Conservation (phyloP, 2,888 invertebrate species). For the Tortrix viridana region DNA sequence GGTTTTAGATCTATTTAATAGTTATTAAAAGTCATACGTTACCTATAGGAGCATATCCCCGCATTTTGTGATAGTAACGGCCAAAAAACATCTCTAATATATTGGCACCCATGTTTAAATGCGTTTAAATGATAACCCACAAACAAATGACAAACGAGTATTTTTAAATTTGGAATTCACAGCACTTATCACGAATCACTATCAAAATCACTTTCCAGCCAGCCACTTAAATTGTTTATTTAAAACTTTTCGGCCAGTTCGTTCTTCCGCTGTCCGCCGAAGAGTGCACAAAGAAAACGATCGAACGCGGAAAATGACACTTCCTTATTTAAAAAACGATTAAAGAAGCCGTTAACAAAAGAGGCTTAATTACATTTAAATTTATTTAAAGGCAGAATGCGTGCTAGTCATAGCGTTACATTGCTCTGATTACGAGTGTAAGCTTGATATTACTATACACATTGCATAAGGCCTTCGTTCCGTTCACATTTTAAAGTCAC, state of each 20-base stretch:
- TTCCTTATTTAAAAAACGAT: conserved; percentile 21
- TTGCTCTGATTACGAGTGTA: conserved; percentile 19
- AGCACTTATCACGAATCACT: conserved; percentile 1
- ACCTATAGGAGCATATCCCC: conserved; percentile 71
- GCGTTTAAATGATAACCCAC: conserved; percentile 40
- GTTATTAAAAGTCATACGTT: too few species aligned
- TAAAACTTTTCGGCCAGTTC: conserved; percentile 3
- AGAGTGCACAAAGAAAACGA: conserved; percentile 1
- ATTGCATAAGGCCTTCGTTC: conserved; percentile 28
- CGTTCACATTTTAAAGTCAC: conserved; percentile 34
- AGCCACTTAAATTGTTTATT: neutral
- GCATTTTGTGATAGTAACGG: conserved; percentile 59
- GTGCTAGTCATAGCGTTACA: conserved; percentile 18
- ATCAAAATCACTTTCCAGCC: conserved; percentile 9
- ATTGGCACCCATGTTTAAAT: conserved; percentile 48
- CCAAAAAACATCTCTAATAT: conserved; percentile 59
- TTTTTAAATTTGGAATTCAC: neutral
- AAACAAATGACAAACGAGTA: too few species aligned
- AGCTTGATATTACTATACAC: neutral
- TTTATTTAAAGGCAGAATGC: conserved; percentile 1
- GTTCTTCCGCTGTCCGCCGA: conserved; percentile 1
- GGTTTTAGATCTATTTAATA: too few species aligned
- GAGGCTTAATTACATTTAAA: conserved; percentile 6
- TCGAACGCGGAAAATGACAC: conserved; percentile 4
- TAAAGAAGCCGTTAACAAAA: conserved; percentile 1